Evolutionary conservation across 2,797 vertebrate species (phyloP), one percentile per base, ranked within the genome.

Genomic region (Danio kyathit): DNA sequence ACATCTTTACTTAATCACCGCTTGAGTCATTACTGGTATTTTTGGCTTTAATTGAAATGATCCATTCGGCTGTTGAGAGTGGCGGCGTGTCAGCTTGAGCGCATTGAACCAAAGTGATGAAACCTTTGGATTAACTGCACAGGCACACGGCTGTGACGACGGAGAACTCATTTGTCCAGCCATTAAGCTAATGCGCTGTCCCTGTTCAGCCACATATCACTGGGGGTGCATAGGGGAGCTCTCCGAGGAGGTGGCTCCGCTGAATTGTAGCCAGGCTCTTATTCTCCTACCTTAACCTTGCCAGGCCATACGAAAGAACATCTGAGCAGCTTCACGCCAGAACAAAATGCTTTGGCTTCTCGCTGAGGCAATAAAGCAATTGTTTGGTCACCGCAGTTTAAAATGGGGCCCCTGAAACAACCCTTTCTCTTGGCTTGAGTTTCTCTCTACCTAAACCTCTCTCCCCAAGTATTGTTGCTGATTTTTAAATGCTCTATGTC

Each of bases 21-120:
- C 65, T 88, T 83, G 85, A 82, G 82, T 83, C 83, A 84, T 82
- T 87, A 79, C 83, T 80, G 85, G 74, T 86, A 81, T 87, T 74
- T 80, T 88, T 81, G 82, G 75, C 86, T 85, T 90, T 90, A 88
- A 89, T 87, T 86, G 88, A 82, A 82, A 88, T 89, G 82, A 88
- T 83, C 76, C 76, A 85, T 82, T 75, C 78, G 67, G 60, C 73
- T 76, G 74, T 63, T 79, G 52, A 83, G 84, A 74, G 63, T 51
- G 52, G 78, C 66, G 65, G 74, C 38, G 65, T 81, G 83, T 85
- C 83, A 79, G 63, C 75, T 79, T 60, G 66, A 76, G 79, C 73
- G 14, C 85, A 61, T 71, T 74, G 75, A 67, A 77, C 54, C 17
- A 21, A 81, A 76, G 76, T 84, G 80, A 84, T 80, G 74, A 82